Percentiles rank a stretch among this genome's conserved stretches.
phyloP scores from a whole-genome alignment of 1,140 invertebrate species.

The Lucilia sericata region DNA sequence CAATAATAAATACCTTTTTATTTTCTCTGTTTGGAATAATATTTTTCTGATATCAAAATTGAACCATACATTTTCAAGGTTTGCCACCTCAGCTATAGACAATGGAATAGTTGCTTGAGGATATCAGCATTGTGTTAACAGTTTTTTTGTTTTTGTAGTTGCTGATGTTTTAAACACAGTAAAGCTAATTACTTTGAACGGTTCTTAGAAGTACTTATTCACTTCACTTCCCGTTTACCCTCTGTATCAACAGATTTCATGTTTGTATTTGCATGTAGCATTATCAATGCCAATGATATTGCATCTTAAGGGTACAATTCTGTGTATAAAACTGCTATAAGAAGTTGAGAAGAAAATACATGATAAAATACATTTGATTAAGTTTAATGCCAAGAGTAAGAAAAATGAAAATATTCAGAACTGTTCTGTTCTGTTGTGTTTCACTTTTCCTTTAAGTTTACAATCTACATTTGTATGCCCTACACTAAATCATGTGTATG shows the following conservation, averaged over 20 bases:
- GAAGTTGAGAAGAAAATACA: not conserved
- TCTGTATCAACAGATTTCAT: not conserved
- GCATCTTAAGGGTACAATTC: slow-evolving; percentile 26
- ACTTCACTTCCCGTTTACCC: not conserved
- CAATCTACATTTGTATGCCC: not conserved
- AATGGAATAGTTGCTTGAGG: not conserved
- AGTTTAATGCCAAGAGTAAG: slow-evolving; percentile 14
- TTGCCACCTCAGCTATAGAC: not conserved
- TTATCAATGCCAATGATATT: slow-evolving; percentile 31
- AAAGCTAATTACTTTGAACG: slow-evolving; percentile 42
- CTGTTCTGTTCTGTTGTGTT: not conserved
- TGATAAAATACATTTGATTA: slow-evolving; percentile 24
- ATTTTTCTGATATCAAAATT: too few species aligned
- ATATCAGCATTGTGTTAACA: not conserved
- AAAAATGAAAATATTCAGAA: not conserved
- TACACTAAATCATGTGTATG: too few species aligned
- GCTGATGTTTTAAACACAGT: not conserved
- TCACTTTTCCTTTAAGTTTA: not conserved
- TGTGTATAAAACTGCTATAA: not conserved
- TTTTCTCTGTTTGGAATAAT: too few species aligned
- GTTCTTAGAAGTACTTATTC: not conserved
- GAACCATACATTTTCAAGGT: not conserved
- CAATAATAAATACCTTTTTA: too few species aligned
- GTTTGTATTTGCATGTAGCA: not conserved
- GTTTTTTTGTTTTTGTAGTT: not conserved